Conservation (phyloP, 2,113 vertebrate genomes). For the Apistogramma diplotaenia region DNA sequence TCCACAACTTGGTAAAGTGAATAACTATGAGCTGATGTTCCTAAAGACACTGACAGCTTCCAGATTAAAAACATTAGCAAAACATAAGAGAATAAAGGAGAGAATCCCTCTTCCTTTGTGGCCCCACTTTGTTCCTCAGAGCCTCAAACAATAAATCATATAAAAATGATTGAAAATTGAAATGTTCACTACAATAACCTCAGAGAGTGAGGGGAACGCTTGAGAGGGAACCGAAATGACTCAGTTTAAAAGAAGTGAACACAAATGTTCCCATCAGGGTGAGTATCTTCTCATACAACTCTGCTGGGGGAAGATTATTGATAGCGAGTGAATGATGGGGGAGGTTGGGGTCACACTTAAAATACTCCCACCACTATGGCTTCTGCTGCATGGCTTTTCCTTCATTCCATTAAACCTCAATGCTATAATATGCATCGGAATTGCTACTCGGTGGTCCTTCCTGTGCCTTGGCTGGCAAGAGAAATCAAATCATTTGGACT, state of each 20-base stretch:
- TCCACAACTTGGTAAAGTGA: constrained; percentile 65
- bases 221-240: constrained; percentile 1
- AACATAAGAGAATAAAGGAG: constrained; percentile 53
- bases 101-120: constrained; percentile 16
- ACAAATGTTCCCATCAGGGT: constrained; percentile 54
- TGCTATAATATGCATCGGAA: constrained; percentile 53
- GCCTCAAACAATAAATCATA: constrained; percentile 56
- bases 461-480: constrained; percentile 23
- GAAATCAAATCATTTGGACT: constrained; percentile 66
- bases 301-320: constrained; percentile 45
- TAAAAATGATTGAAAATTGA: constrained; percentile 60
- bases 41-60: constrained; percentile 51
- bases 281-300: constrained; percentile 46
- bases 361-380: constrained; percentile 29
- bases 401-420: constrained; percentile 47
- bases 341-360: constrained; percentile 27
- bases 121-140: constrained; percentile 29
- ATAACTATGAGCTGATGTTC: constrained; percentile 65
- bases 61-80: constrained; percentile 68
- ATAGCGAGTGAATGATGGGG: constrained; percentile 42
- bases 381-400: constrained; percentile 19
- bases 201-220: constrained; percentile 20
- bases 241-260: constrained; percentile 37
- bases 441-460: constrained; percentile 30
- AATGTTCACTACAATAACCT: constrained; percentile 58